Evolutionary conservation across 2,797 vertebrate genomes (phyloP).

Genomic region (Okamejei kenojei): DNA sequence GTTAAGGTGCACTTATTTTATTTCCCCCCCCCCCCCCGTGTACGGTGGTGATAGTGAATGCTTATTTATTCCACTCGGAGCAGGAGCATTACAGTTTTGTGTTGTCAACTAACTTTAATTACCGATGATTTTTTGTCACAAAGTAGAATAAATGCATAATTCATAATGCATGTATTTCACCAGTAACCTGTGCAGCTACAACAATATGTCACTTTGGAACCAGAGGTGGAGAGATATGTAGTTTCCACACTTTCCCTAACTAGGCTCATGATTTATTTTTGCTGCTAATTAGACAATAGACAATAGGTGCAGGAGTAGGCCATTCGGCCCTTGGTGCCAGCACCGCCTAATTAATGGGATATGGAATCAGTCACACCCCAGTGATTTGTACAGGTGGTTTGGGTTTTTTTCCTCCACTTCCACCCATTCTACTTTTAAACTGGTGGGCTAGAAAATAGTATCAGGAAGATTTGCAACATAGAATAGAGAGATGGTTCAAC

Average conservation of each 20-base stretch:
- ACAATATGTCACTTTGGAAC: background rate
- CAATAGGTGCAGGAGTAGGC: no score
- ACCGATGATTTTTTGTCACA: conserved; percentile 1
- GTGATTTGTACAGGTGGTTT: background rate
- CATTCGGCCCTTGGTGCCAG: no score
- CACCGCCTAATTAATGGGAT: no score
- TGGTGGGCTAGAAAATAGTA: background rate
- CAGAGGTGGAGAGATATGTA: background rate
- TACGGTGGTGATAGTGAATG: conserved; percentile 18
- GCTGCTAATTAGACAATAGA: background rate
- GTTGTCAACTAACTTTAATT: conserved; percentile 14
- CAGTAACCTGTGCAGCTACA: background rate
- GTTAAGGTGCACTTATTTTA: conserved; percentile 16
- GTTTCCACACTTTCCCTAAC: background rate
- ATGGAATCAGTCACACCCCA: background rate
- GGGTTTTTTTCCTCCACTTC: background rate
- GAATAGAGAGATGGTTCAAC: background rate
- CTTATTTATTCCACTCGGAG: conserved; percentile 18
- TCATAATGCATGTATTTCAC: background rate
- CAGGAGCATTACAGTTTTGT: background rate
- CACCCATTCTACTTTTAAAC: background rate
- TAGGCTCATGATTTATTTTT: background rate
- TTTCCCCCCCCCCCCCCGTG: background rate
- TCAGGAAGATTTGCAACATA: background rate
- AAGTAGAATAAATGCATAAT: conserved; percentile 17